Evolutionary conservation across 2,888 invertebrate species (phyloP).

Genomic region (Rhorus exstirpatorius): DNA sequence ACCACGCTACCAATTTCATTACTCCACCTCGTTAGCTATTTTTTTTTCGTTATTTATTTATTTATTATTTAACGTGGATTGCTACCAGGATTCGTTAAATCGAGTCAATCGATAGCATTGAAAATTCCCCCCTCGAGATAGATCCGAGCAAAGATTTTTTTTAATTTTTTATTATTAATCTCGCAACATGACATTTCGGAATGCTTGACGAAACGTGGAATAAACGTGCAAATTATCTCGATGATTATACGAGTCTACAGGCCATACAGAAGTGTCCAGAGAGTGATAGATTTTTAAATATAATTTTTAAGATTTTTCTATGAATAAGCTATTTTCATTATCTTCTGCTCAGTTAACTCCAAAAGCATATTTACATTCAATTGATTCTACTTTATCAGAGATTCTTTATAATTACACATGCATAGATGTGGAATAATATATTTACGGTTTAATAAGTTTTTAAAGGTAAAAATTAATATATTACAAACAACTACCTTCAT

Average conservation of each 20-base stretch:
- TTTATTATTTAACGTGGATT: conserved; percentile 42
- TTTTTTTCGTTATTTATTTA: conserved; percentile 37
- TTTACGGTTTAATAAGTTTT: no score
- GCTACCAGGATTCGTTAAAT: not conserved
- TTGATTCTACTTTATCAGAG: no score
- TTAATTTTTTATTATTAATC: not conserved
- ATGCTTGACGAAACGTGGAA: conserved; percentile 9
- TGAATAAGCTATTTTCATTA: conserved; percentile 58
- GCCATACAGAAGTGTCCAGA: not conserved
- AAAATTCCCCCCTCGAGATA: not conserved
- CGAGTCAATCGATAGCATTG: not conserved
- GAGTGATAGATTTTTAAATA: not conserved
- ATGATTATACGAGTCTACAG: conserved; percentile 21
- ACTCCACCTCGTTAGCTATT: conserved; percentile 60
- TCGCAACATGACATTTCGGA: not conserved
- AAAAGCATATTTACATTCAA: no score
- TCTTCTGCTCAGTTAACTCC: conserved; percentile 12
- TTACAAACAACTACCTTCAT: no score
- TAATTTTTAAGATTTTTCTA: conserved; percentile 56
- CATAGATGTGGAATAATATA: no score
- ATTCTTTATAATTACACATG: no score
- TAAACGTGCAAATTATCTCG: conserved; percentile 29
- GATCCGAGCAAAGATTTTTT: not conserved
- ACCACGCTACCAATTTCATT: conserved; percentile 58
- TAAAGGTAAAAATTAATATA: no score